phyloP scores from a whole-genome alignment of 1,140 invertebrate genomes.

The Bombus picipes region DNA sequence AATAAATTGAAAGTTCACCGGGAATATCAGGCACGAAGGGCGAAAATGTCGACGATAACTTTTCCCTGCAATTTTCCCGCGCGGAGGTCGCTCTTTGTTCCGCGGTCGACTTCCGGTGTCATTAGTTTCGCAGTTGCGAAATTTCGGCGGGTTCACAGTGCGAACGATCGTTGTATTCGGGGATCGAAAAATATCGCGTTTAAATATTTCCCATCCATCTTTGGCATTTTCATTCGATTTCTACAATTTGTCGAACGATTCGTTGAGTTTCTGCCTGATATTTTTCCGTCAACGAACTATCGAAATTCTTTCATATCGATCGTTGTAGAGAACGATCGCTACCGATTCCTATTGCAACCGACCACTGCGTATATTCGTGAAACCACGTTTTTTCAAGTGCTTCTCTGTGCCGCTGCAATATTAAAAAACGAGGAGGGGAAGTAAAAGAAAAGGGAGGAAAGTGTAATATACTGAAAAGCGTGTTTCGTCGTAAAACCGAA shows the following conservation, averaged over 20 bases:
- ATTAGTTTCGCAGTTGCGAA: slow-evolving; percentile 38
- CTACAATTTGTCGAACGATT: neutral
- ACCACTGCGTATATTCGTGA: neutral
- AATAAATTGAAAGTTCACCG: slow-evolving; percentile 62
- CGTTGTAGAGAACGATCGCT: neutral
- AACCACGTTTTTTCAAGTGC: neutral
- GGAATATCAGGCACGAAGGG: slow-evolving; percentile 44
- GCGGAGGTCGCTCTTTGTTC: slow-evolving; percentile 25
- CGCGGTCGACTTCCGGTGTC: slow-evolving; percentile 36
- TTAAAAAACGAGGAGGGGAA: neutral
- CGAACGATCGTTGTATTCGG: neutral
- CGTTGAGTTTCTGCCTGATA: neutral
- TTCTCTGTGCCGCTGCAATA: neutral
- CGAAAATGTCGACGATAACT: slow-evolving; percentile 52
- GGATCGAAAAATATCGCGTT: neutral
- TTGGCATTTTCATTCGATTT: neutral
- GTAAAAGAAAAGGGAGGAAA: slow-evolving; percentile 1
- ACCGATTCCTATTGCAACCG: neutral
- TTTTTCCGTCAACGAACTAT: neutral
- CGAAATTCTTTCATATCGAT: neutral
- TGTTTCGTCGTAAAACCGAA: slow-evolving; percentile 41
- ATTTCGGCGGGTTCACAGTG: slow-evolving; percentile 25
- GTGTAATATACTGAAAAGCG: slow-evolving; percentile 23
- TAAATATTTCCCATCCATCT: neutral
- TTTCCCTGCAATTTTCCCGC: slow-evolving; percentile 35